Evolutionary conservation across 1,140 invertebrate genomes (phyloP).

Genomic region (Atta cephalotes): DNA sequence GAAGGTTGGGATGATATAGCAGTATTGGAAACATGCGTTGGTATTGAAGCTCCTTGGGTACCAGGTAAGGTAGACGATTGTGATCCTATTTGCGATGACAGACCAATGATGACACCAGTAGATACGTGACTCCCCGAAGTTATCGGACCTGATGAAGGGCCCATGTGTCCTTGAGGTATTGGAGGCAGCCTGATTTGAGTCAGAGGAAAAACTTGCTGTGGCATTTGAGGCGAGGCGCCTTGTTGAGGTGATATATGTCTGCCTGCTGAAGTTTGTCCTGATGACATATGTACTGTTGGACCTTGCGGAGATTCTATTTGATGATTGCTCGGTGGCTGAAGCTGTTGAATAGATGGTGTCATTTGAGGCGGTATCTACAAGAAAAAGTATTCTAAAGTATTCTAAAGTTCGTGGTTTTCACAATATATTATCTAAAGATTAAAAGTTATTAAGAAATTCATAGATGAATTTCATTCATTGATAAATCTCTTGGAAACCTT

Average conservation of each 20-base stretch:
- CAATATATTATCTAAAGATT: too few species aligned
- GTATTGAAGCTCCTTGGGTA: constrained; percentile 63
- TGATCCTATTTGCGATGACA: constrained; percentile 67
- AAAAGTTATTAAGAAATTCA: too few species aligned
- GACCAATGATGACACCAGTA: constrained; percentile 50
- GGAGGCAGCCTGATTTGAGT: constrained; percentile 69
- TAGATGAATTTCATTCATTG: too few species aligned
- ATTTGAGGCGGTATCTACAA: constrained; percentile 72
- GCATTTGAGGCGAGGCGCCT: constrained; percentile 43
- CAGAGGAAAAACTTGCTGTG: constrained; percentile 59
- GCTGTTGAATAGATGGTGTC: constrained; percentile 72
- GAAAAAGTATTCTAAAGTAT: constrained; percentile 3
- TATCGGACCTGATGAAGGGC: constrained; percentile 55
- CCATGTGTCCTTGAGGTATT: constrained; percentile 61
- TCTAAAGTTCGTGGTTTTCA: too few species aligned
- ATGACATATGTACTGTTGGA: constrained; percentile 63
- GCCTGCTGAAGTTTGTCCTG: constrained; percentile 57
- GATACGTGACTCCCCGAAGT: constrained; percentile 53
- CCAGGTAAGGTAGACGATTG: constrained; percentile 62
- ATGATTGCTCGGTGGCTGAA: constrained; percentile 69
- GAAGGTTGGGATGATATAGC: constrained; percentile 66
- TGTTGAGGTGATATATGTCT: constrained; percentile 69
- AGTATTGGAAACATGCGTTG: constrained; percentile 60
- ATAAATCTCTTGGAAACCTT: too few species aligned
- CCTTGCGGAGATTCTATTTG: constrained; percentile 74